A percentile compares a stretch with the other conserved stretches of the same genome.
phyloP scores from a whole-genome alignment of 2,113 vertebrate species.

The Morone chrysops region DNA sequence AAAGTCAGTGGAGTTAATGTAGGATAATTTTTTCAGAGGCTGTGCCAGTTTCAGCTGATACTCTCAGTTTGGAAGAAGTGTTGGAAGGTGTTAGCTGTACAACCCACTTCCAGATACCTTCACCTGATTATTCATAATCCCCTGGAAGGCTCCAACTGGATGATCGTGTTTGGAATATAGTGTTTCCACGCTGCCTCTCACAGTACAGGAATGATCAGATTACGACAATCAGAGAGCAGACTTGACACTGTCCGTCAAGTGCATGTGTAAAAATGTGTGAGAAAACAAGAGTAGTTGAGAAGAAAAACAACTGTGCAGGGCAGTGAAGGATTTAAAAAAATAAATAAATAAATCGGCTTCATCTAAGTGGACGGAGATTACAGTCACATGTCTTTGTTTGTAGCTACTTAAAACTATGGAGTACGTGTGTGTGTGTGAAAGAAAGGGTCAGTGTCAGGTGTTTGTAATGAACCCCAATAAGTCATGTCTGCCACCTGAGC shows the following conservation, averaged over 20 bases:
- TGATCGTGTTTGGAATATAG: conserved; percentile 56
- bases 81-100: conserved; percentile 6
- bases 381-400: background rate
- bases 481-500: conserved; percentile 71
- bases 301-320: background rate
- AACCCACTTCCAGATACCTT: conserved; percentile 15
- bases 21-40: background rate
- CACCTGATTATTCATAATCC: conserved; percentile 59
- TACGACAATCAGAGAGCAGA: conserved; percentile 46
- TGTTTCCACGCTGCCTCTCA: conserved; percentile 60
- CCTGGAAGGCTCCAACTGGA: conserved; percentile 36
- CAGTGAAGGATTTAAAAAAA: no score
- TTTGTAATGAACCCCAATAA: conserved; percentile 72
- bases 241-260: conserved; percentile 14
- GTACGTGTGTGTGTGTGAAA: conserved; percentile 3
- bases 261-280: conserved; percentile 21
- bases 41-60: conserved; percentile 15
- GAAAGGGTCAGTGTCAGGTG: conserved; percentile 59
- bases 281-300: background rate
- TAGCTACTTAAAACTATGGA: background rate
- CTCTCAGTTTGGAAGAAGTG: conserved; percentile 7
- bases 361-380: background rate
- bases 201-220: conserved; percentile 49
- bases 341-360: background rate
- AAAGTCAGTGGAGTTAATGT: background rate